phyloP scores from a whole-genome alignment of 2,113 vertebrate genomes.

The Tretioscincus oriximinensis region DNA sequence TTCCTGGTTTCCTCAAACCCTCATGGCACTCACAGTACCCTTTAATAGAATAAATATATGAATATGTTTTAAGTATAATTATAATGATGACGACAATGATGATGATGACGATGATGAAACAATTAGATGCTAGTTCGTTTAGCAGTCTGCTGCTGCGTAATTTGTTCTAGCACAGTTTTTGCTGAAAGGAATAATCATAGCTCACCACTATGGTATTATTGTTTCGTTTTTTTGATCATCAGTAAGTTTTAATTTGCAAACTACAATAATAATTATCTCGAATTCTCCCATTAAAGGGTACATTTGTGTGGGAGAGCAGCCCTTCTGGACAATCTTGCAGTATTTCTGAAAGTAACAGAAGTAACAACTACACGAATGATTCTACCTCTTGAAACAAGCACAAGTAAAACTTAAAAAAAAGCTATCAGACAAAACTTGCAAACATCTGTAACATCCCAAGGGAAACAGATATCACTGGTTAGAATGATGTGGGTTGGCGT shows the following conservation, averaged over 20 bases:
- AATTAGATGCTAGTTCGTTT: neutral
- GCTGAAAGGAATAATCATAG: too few species aligned
- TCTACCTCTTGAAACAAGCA: conserved; percentile 17
- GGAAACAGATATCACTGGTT: conserved; percentile 54
- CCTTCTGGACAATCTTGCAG: neutral
- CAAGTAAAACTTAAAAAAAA: conserved; percentile 27
- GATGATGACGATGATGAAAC: neutral
- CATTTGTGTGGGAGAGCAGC: neutral
- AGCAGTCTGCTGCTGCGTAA: neutral
- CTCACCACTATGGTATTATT: neutral
- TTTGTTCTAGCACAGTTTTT: neutral
- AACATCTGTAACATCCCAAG: conserved; percentile 65
- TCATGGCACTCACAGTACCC: neutral
- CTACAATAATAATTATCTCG: conserved; percentile 45
- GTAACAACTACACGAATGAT: conserved; percentile 48
- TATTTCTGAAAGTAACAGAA: conserved; percentile 54
- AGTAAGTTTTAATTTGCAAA: conserved; percentile 20
- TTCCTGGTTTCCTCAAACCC: neutral
- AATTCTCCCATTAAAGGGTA: neutral
- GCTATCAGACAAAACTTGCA: conserved; percentile 45
- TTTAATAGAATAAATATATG: neutral
- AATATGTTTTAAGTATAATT: neutral
- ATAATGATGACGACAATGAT: too few species aligned
- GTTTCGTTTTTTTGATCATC: neutral
- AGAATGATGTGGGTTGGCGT: conserved; percentile 54